Evolutionary conservation across 2,113 vertebrate species (phyloP).

Genomic region (Saccopteryx bilineata): DNA sequence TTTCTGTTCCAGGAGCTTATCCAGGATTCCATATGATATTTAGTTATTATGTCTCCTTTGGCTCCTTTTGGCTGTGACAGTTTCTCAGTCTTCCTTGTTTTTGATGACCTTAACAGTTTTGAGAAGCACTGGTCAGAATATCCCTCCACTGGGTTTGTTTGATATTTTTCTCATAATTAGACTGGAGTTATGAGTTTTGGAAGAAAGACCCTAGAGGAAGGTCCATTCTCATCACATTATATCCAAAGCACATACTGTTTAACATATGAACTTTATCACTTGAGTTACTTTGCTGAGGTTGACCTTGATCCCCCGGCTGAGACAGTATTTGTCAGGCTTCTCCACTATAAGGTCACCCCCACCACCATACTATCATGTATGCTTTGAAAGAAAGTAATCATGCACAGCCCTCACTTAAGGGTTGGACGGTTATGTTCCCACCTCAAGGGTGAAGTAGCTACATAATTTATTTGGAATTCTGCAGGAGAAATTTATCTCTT

Average conservation of each 20-base stretch:
- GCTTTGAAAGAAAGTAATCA: neutral
- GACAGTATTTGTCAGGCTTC: neutral
- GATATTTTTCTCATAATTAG: neutral
- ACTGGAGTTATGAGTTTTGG: neutral
- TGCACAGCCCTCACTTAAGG: neutral
- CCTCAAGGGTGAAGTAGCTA: neutral
- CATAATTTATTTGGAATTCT: neutral
- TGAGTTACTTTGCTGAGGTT: neutral
- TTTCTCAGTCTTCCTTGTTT: conserved; percentile 5
- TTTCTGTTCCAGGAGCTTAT: neutral
- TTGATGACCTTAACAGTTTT: conserved; percentile 10
- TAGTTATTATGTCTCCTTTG: neutral
- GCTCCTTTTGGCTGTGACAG: neutral
- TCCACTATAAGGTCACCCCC: neutral
- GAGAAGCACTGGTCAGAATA: neutral
- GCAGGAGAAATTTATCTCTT: neutral
- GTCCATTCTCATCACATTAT: neutral
- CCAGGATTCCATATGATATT: neutral
- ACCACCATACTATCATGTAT: neutral
- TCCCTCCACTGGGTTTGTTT: neutral
- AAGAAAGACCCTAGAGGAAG: neutral
- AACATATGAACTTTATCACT: neutral
- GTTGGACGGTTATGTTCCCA: neutral
- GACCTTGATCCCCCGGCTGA: neutral
- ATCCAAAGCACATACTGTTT: neutral